Conservation (phyloP, 2,888 invertebrate species). For the Cephonodes hylas region DNA sequence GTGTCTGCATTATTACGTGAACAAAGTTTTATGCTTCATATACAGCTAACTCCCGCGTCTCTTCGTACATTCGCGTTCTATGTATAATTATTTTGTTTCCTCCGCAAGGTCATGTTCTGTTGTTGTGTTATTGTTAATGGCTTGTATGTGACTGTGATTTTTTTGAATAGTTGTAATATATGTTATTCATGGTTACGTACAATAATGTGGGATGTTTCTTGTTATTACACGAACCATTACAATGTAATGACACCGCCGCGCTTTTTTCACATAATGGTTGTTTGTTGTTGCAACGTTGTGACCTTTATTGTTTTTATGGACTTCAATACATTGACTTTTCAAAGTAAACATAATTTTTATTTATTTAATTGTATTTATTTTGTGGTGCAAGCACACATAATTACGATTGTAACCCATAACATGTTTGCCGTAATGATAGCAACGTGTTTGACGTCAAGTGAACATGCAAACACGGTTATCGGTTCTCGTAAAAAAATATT, state of each 20-base stretch:
- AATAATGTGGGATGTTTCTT: neutral
- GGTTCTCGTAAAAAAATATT: neutral
- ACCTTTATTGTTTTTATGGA: constrained; percentile 19
- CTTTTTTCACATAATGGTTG: neutral
- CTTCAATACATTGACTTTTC: constrained; percentile 9
- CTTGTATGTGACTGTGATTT: neutral
- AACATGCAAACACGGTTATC: constrained; percentile 5
- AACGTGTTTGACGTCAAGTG: constrained; percentile 13
- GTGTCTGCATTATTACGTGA: constrained; percentile 54
- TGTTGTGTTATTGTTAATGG: neutral
- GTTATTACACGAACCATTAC: neutral
- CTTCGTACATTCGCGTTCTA: neutral
- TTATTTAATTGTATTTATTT: neutral
- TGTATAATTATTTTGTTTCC: neutral
- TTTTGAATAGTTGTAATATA: neutral
- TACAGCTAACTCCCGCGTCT: neutral
- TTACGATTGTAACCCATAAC: constrained; percentile 24
- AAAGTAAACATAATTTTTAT: neutral
- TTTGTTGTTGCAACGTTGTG: constrained; percentile 15
- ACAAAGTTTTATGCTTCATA: constrained; percentile 3
- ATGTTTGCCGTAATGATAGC: constrained; percentile 15
- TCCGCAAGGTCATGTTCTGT: neutral
- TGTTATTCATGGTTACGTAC: neutral
- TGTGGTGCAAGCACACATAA: constrained; percentile 14
- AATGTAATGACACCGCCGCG: neutral